These are phyloP conservation scores for Galago senegalensis DNA, from an alignment of 2,797 vertebrate species.

Conservation along the genomic window DNA sequence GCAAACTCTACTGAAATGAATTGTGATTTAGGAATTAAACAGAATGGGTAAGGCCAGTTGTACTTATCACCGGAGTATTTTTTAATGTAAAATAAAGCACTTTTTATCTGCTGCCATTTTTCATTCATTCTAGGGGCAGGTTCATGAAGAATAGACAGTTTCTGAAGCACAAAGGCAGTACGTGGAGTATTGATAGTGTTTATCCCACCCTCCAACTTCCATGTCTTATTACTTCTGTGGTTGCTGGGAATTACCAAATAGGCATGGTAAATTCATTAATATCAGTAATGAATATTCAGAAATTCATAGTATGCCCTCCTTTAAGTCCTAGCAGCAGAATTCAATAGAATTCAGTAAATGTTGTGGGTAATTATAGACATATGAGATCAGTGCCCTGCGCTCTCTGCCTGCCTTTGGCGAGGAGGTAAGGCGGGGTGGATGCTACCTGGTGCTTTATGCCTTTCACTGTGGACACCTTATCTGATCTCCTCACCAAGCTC, in stretches of 20 bases:
- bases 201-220: background rate
- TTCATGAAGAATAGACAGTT: background rate
- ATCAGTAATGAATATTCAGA: background rate
- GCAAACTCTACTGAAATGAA: constrained; percentile 20
- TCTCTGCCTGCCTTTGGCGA: background rate
- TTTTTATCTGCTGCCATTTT: background rate
- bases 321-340: background rate
- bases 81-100: background rate
- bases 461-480: background rate
- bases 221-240: background rate
- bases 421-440: too few species aligned
- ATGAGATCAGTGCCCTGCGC: fast-evolving
- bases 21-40: background rate
- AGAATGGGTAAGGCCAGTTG: background rate
- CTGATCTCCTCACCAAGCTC: background rate
- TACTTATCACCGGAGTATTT: background rate
- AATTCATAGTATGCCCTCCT: background rate
- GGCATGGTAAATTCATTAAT: background rate
- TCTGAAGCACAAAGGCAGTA: background rate
- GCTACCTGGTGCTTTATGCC: fast-evolving
- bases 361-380: too few species aligned
- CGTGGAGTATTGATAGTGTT: background rate
- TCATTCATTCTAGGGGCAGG: background rate
- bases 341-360: background rate
- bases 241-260: background rate